Evolutionary conservation across 2,113 vertebrate species (phyloP), one percentile per base, ranked within the genome.

Genomic region (Aythya baeri): DNA sequence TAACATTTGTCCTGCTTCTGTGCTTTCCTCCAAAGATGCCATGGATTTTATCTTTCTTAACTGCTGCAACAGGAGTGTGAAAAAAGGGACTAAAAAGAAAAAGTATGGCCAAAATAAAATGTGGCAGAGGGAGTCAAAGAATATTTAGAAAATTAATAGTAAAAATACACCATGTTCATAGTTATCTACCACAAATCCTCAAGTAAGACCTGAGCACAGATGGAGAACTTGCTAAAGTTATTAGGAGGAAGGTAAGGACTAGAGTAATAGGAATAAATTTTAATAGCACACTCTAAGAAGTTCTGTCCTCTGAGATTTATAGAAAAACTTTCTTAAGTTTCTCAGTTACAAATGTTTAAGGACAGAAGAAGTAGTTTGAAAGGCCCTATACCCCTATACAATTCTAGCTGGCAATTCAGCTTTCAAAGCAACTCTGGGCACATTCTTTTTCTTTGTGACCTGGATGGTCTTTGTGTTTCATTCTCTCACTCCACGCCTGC

Each of bases 361-460:
- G n/a, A 27, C 74, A 90, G 81, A 72, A 92, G 55, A 83, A 70
- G 74, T 55, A 9, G 17, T 52, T 44, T 83, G 71, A 91, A 97
- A 91, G 91, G 34, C 32, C 55, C 21, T 5, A 11, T 31, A 61
- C 4, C 62, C 71, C 91, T 26, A 62, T 18, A 79, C 50, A 70
- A 41, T 52, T 52, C 80, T 52, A 62, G 77, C 66, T 70, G 80
- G 44, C 59, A 91, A n/a, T 79, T 89, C 71, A 91, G 81, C 75
- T 89, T 83, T 82, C 91, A 94, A 88, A 88, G 61, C 4, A 1
- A 26, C 27, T 87, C 54, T n/a, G 57, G 91, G 62, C 52, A 80
- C 52, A 78, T 81, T 83, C 44, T 86, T 84, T 67, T 76, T 14
- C 83, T 90, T 93, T 88, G 85, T 83, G 68, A 94, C 83, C 21